Conservation (phyloP, 2,113 vertebrate species). For the Acanthisitta chloris region DNA sequence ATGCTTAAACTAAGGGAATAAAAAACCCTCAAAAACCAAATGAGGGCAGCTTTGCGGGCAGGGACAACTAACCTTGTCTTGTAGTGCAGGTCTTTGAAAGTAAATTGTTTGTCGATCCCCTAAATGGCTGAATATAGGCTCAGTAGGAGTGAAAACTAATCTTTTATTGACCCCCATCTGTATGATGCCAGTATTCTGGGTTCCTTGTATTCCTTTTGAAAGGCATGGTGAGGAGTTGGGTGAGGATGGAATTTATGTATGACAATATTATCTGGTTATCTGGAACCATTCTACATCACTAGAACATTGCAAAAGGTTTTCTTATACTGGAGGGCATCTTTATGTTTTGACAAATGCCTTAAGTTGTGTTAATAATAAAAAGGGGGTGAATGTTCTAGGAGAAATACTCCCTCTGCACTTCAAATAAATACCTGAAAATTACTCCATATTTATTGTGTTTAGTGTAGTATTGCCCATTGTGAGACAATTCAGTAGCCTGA, state of each 20-base stretch:
- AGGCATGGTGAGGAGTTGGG: not conserved
- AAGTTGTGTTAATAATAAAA: not conserved
- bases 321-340: not conserved
- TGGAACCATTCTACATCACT: not conserved
- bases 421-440: not conserved
- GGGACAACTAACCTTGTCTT: not conserved
- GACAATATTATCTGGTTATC: not conserved
- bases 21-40: not conserved
- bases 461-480: not conserved
- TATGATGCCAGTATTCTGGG: not conserved
- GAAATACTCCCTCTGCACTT: not conserved
- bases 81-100: not conserved
- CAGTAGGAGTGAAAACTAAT: not conserved
- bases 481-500: not conserved
- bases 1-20: not conserved
- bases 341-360: not conserved
- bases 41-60: not conserved
- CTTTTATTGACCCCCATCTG: not conserved
- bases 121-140: not conserved
- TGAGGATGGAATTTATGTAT: not conserved
- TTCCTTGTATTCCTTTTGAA: not conserved
- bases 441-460: not conserved
- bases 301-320: not conserved
- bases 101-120: not conserved
- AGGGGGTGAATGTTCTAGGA: not conserved